phyloP scores from a whole-genome alignment of 2,888 invertebrate genomes.

The Tinea semifulvella region DNA sequence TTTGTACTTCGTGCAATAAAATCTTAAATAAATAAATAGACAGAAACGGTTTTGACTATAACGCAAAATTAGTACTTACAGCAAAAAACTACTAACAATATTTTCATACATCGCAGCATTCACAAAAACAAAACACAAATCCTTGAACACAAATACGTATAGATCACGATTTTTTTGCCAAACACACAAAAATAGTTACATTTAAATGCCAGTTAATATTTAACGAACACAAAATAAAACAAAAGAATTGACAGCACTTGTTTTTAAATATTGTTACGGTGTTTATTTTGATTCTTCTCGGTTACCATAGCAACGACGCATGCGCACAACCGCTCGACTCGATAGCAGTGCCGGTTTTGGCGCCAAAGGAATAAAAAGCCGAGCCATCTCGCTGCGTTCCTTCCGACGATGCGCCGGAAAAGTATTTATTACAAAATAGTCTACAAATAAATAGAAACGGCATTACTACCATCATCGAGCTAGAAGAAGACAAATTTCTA shows the following conservation, averaged over 20 bases:
- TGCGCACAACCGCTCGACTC: conserved; percentile 32
- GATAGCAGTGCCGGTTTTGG: conserved; percentile 46
- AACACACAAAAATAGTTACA: not conserved
- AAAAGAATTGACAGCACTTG: too few species aligned
- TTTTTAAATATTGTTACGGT: too few species aligned
- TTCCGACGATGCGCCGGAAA: conserved; percentile 9
- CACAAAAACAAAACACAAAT: not conserved
- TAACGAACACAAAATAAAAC: too few species aligned
- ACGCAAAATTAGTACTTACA: not conserved
- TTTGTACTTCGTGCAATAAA: too few species aligned
- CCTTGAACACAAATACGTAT: not conserved
- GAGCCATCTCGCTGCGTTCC: conserved; percentile 9
- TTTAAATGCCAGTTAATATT: not conserved
- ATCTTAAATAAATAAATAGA: too few species aligned
- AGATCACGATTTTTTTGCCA: too few species aligned
- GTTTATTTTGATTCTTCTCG: conserved; percentile 22
- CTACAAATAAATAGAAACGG: not conserved
- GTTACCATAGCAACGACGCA: conserved; percentile 51
- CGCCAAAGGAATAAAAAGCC: conserved; percentile 31
- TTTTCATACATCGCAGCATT: not conserved
- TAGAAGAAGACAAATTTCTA: too few species aligned
- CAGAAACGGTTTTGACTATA: too few species aligned
- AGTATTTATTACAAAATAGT: conserved; percentile 8
- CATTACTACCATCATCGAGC: too few species aligned
- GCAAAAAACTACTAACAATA: not conserved